Base-by-base conservation (phyloP, 2,797 vertebrate species). In the Alauda arvensis region DNA sequence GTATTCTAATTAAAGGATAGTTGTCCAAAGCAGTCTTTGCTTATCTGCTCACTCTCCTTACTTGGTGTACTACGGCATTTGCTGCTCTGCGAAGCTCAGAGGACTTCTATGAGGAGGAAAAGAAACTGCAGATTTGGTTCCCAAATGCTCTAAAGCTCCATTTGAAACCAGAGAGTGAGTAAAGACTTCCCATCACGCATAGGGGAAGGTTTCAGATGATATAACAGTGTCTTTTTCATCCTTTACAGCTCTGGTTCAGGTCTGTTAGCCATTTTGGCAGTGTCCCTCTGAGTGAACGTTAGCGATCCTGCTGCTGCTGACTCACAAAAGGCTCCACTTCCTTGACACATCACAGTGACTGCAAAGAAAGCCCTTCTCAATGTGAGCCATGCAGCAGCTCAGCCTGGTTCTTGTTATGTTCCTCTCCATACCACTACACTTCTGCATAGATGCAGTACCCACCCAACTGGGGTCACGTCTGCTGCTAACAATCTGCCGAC, bases 401-500 rank as follows among this genome's bases (percentile, higher is more conserved):
- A 79, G 78, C 89, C 90, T 94, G 94, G 39, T 92, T 94, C 90
- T 94, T 63, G 70, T 95, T 94, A 94, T 6, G 68, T 25, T 86
- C 83, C 37, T 77, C 80, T 82, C 77, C 21, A 9, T 89, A 77
- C 69, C 77, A 17, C 81, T 71, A 15, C 29, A 42, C 48, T 90
- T 81, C 77, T 86, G 77, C 75, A 49, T 28, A 46, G 83, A 82
- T 0, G 10, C 48, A 21, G 71, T 91, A 94, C 94, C 90, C 90
- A 92, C 91, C 65, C 93, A 94, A 71, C 55, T 3, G 53, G 88
- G 90, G 90, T 94, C 93, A 75, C 1, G 87, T 85, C 83, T 85
- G 91, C 83, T 94, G 88, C 87, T 95, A 93, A 89, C 87, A 85
- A 92, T 92, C 88, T 95, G 94, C 65, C 42, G 87, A 95, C 90